Conservation (phyloP, 2,113 vertebrate genomes). For the Lophius piscatorius region DNA sequence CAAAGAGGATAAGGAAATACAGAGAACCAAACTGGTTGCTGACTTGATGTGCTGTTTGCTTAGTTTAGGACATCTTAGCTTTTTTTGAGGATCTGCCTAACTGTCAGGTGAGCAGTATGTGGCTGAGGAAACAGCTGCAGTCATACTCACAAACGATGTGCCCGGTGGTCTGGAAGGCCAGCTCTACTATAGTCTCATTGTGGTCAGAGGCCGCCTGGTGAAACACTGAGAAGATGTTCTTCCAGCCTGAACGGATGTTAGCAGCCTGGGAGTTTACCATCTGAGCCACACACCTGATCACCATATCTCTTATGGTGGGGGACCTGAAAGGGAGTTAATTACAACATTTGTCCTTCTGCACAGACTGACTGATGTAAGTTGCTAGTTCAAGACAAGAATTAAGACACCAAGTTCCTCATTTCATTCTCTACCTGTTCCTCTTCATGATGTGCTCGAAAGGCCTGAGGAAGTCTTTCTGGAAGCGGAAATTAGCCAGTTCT, state of each 20-base stretch:
- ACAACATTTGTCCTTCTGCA: too few relatives aligned
- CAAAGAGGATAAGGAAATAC: not conserved
- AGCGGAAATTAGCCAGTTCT: constrained; percentile 97
- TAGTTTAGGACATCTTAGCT: too few relatives aligned
- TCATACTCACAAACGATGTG: constrained; percentile 93
- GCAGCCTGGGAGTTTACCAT: constrained; percentile 97
- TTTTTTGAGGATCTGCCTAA: not conserved
- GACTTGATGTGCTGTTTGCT: too few relatives aligned
- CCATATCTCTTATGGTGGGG: constrained; percentile 97
- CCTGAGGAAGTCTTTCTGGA: constrained; percentile 97
- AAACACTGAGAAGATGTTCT: constrained; percentile 98
- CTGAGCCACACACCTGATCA: constrained; percentile 95
- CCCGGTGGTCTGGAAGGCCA: constrained; percentile 95
- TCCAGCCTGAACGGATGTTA: constrained; percentile 99
- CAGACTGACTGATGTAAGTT: too few relatives aligned
- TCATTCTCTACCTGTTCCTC: constrained; percentile 99
- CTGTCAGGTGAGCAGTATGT: not conserved
- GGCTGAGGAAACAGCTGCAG: not conserved
- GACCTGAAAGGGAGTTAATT: constrained; percentile 79
- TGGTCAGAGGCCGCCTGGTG: constrained; percentile 95
- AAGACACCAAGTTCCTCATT: too few relatives aligned
- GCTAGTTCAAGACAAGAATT: too few relatives aligned
- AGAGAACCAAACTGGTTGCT: too few relatives aligned
- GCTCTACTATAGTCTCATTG: constrained; percentile 93
- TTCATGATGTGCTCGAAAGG: constrained; percentile 99